Evolutionary conservation across 2,888 invertebrate genomes (phyloP), one percentile per base, ranked within the genome.

Genomic region (Stenurella melanura): DNA sequence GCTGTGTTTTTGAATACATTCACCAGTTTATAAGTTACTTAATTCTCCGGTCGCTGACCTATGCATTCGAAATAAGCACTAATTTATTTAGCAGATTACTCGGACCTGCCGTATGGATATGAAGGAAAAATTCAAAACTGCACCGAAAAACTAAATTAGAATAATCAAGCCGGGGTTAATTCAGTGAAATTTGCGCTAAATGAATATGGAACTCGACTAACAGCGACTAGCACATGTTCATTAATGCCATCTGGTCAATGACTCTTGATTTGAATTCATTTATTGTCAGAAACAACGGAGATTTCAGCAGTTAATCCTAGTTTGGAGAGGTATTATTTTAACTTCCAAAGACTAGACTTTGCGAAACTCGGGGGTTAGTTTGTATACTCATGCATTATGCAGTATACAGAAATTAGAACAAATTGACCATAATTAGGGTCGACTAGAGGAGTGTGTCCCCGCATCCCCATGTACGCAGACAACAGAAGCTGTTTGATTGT

Each of bases 171-270:
- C 10, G 34, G 61, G 34, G 34, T 34, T 63, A 60, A n/a, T 60
- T 60, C n/a, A 30, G n/a, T 60, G 60, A 30, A 60, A 60, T 60
- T 26, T 60, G 17, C 30, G 61, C 61, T 30, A 17, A 30, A 63
- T 63, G 61, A 63, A 63, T 63, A 63, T 63, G 61, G 61, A 63
- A 63, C 61, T 63, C 50, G 50, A 21, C 61, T 61, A 61, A 61
- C 61, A 34, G 34, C 61, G 61, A 26, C 61, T 30, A 21, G 42
- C 64, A 64, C 64, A 42, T 17, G 64, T 64, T 64, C 64, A 42
- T 64, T 64, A 64, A 42, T 19, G 42, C 42, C 64, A 64, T 34
- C n/a, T 64, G 64, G 38, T 64, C 64, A 38, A 64, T 64, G 64
- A 42, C 64, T 64, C 64, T 64, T 34, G 64, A 64, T 64, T 64